Evolutionary conservation across 2,113 vertebrate species (phyloP), one percentile per base, ranked within the genome.

Genomic region (Gavialis gangeticus): DNA sequence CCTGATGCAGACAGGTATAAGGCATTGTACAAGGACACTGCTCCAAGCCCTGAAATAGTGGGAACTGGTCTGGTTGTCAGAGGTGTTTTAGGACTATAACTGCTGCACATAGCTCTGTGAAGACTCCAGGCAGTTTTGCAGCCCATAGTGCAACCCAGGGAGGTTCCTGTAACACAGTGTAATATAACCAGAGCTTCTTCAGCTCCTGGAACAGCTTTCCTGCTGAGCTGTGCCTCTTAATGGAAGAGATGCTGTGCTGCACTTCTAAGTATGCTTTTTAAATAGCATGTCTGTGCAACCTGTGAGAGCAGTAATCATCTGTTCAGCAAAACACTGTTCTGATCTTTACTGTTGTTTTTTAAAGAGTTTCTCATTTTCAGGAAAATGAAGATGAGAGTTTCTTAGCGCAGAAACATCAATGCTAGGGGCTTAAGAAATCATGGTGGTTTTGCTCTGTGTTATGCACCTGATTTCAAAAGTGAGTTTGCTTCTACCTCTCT

Each of bases 181-280:
- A 13, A 37, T 37, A 71, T 37, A 37, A 46, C 17, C 30, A 71
- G 30, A 12, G 67, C 17, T 34, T 71, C 67, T 69, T 30, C 67
- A 37, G 30, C n/a, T 12, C 30, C n/a, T 19, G 34, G 30, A 69
- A 30, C 30, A 69, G 30, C 30, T 19, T 34, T 34, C 17, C 64
- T 4, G n/a, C 10, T 4, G n/a, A 5, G 3, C 12, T 12, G 4
- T 4, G 10, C 60, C 22, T 2, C 60, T 6, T 24, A 10, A n/a
- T 11, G 12, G 4, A 11, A 6, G 67, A 46, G 46, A 46, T 69
- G 30, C 67, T 69, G 30, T 10, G 10, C 67, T 69, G 30, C 12
- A 34, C 67, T 16, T 71, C 67, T 37, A 69, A 34, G 30, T 34
- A 37, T 12, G 37, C 19, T 16, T 71, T 71, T 22, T 71, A 37